A percentile compares a stretch with the other conserved stretches of the same genome.
These are phyloP conservation scores for Danio kyathit DNA, from an alignment of 2,797 vertebrate species.

Conservation along the genomic window DNA sequence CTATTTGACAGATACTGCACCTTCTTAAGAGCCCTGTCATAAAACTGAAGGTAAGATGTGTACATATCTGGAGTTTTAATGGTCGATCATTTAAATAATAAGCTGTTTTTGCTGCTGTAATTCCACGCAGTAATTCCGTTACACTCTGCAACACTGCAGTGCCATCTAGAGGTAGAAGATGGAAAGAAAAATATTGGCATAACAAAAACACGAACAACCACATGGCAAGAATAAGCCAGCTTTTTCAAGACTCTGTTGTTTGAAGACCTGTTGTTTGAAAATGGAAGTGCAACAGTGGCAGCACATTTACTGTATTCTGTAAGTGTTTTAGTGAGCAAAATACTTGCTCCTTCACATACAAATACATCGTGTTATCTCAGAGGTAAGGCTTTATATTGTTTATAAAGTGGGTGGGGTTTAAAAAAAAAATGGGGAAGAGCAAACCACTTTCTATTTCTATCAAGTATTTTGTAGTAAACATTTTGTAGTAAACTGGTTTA, in stretches of 20 bases:
- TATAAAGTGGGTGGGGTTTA: no score
- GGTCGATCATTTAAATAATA: background rate
- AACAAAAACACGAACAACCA: background rate
- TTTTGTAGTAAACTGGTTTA: no score
- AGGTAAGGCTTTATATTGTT: no score
- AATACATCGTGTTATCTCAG: no score
- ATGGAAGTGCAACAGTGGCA: background rate
- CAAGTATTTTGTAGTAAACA: no score
- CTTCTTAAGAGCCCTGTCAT: background rate
- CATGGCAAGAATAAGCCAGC: background rate
- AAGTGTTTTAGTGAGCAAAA: no score
- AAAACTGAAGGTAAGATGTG: background rate
- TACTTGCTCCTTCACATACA: no score
- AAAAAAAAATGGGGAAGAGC: no score
- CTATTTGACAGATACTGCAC: background rate
- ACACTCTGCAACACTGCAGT: background rate
- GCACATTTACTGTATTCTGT: no score
- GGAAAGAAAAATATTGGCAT: background rate
- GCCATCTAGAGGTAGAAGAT: slow-evolving; percentile 15
- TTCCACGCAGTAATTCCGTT: background rate
- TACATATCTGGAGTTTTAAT: background rate
- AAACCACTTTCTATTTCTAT: no score
- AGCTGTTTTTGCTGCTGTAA: background rate
- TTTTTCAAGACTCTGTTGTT: background rate
- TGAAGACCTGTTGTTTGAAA: background rate